Base-by-base conservation (phyloP, 1,140 invertebrate species). In the Drosophila nannoptera region DNA sequence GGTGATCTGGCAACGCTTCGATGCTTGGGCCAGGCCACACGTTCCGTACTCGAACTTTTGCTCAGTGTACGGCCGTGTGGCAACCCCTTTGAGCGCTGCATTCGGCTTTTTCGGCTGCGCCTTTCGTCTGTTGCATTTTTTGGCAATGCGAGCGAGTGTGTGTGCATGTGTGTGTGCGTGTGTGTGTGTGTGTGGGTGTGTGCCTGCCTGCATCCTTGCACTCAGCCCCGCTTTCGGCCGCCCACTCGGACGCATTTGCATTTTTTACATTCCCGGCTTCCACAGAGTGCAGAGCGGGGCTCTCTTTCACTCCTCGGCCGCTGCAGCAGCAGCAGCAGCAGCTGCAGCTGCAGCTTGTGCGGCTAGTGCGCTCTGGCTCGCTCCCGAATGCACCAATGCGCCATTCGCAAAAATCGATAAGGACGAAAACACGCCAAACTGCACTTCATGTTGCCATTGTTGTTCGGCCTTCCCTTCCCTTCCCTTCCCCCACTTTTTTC, bases 391-490 rank as follows among this genome's bases (percentile, higher is more conserved):
- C 33, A 33, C 31, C 38, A 4, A 9, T 16, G 40, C 33, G 2
- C 7, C 5, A 5, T 4, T 5, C 46, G 56, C 58, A 59, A 70
- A 70, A 70, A 70, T 70, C 68, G 54, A 70, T 70, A 70, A 43
- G 54, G 52, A 70, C 68, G 54, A 70, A 65, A 70, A 65, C 40
- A 14, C 14, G 22, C 42, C 33, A 63, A 48, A 66, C 66, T 70
- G 42, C 54, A 70, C 62, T 70, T 70, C 54, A 70, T 70, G 68
- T 70, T 70, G 68, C 54, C 54, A 70, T 70, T 66, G 68, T 70
- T 65, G 68, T n/a, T n/a, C n/a, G n/a, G n/a, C n/a, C 53, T 66
- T 48, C 22, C 22, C 22, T 3, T 3, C 22, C 22, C 22, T 3
- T 3, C 22, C 22, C 22, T 3, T 3, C 22, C 22, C 22, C 22